Base-by-base conservation (phyloP, 2,797 vertebrate species). In the Eidolon dupreanum region DNA sequence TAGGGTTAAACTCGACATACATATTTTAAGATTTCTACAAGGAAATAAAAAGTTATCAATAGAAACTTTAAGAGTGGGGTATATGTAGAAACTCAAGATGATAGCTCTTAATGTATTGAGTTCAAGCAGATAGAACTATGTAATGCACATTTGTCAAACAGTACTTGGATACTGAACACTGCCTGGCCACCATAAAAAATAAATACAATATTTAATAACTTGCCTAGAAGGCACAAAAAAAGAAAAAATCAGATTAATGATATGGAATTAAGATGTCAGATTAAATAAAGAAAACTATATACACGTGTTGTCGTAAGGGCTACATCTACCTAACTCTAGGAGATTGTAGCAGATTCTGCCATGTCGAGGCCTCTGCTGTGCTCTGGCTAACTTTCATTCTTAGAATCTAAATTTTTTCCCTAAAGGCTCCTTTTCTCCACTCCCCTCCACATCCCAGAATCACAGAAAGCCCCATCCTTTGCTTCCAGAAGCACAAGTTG, bases 11-110 rank as follows among this genome's bases (percentile, higher is more conserved):
- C 81, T 85, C 43, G 75, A 61, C 55, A 88, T 71, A 88, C 33
- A 73, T 82, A 66, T 70, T 70, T 95, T 88, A 84, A 59, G 78
- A 88, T 79, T 86, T 84, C 82, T 93, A 51, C 41, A 51, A 85
- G 38, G n/a, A 26, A 55, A 55, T 53, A 36, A 74, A 65, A 59
- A 71, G 2, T 6, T 19, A 75, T 51, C 41, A 91, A 88, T 43
- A 36, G 66, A 85, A 83, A 73, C 51, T 31, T 94, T 20, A 31
- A 78, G 75, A 86, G 61, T 43, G n/a, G 6, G 81, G n/a, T 71
- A 53, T 66, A 36, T 33, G 51, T 66, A 53, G 93, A 93, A 92
- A 71, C 28, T 77, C 43, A 66, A 77, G 38, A 41, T 61, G 31
- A 43, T 31, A 28, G 16, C 9, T 86, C 63, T 75, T 77, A 59